Base-by-base conservation (phyloP, 2,888 invertebrate species). In the Esperia sulphurella region DNA sequence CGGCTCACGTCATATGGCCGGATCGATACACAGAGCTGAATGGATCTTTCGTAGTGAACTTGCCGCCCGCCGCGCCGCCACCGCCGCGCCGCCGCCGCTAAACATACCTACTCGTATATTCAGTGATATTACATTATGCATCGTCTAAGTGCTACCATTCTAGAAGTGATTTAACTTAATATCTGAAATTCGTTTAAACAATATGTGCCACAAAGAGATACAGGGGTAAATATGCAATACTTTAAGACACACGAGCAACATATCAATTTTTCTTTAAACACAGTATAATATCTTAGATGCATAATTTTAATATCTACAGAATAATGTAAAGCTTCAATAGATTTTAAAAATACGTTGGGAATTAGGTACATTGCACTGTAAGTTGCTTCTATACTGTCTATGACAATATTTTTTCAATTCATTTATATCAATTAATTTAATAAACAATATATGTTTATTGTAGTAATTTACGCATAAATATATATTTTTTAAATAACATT, bases 21-120 rank as follows among this genome's bases (percentile, higher is more conserved):
- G 82, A 79, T 86, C 85, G 79, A 84, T 86, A 78, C 67, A 55
- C 59, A 61, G 65, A 72, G 58, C 65, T 83, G 80, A 84, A 84
- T 83, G 83, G 59, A 77, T 61, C 61, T 67, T 68, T 67, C 65
- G 56, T 68, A 65, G 75, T 72, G 75, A 67, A 59, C 50, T 48
- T 53, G 48, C 49, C 51, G 52, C 13, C n/a, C 39, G 35, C 49
- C 57, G 54, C 53, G 48, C 42, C 35, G 43, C 41, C 43, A 14
- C 3, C 21, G 21, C 21, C 13, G 29, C 12, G 21, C 21, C 14
- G 12, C n/a, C n/a, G 21, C 38, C 33, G 31, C 44, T 12, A 28
- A 28, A 3, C n/a, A 9, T 31, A 14, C 14, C 14, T 14, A n/a
- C n/a, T n/a, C n/a, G n/a, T n/a, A 30, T 13, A 10, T 8, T 8